These are phyloP conservation scores for Sinelater perroti DNA, from an alignment of 2,888 invertebrate species.

Conservation along the genomic window DNA sequence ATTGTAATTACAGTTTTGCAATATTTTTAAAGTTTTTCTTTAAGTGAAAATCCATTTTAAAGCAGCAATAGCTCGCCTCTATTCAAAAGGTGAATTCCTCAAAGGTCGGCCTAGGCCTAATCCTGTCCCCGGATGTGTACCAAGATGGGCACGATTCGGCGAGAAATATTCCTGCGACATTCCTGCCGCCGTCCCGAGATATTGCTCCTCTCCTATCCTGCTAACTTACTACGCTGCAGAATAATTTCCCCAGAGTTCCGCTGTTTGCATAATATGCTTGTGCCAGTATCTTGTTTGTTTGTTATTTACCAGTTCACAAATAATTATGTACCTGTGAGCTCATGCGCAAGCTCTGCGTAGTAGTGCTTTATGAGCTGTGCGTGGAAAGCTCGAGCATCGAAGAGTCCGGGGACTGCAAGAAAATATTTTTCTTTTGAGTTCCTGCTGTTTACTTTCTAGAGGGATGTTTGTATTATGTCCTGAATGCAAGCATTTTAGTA, in stretches of 20 bases:
- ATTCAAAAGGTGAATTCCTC: no score
- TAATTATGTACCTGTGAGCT: slow-evolving; percentile 34
- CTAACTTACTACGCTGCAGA: slow-evolving; percentile 51
- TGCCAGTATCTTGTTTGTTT: slow-evolving; percentile 44
- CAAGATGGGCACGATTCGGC: slow-evolving; percentile 40
- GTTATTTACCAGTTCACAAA: slow-evolving; percentile 38
- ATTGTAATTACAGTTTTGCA: no score
- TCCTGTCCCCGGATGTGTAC: slow-evolving; percentile 42
- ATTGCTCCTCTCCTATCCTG: slow-evolving; percentile 46
- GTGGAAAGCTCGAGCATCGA: no score
- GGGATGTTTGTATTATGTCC: no score
- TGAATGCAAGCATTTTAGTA: no score
- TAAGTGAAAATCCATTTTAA: no score
- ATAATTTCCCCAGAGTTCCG: slow-evolving; percentile 61
- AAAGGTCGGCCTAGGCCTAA: no score
- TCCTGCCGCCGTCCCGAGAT: slow-evolving; percentile 45
- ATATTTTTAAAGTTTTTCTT: no score
- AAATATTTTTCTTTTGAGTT: no score
- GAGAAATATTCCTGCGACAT: slow-evolving; percentile 52
- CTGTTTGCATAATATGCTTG: slow-evolving; percentile 62
- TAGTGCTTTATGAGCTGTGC: background rate
- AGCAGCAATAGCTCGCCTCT: no score
- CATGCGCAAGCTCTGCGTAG: slow-evolving; percentile 20
- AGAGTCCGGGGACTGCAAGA: no score
- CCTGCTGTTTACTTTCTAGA: no score